Evolutionary conservation across 2,113 vertebrate species (phyloP).

Genomic region (Amphilophus citrinellus): DNA sequence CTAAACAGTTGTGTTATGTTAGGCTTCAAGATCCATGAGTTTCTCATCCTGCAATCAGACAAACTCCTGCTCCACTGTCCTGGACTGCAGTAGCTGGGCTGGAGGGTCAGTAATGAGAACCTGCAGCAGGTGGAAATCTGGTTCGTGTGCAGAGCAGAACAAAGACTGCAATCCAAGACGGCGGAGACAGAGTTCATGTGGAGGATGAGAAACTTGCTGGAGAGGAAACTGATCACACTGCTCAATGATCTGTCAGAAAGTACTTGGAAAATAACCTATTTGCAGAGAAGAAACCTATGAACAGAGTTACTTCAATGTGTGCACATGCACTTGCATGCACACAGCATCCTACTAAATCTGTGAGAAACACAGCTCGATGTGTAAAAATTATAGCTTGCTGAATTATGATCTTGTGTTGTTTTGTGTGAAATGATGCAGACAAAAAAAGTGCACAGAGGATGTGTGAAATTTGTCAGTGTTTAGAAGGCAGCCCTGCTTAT

Average conservation of each 20-base stretch:
- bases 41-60: background rate
- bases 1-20: background rate
- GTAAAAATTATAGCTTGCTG: background rate
- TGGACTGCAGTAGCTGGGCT: background rate
- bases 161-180: background rate
- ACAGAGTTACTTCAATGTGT: background rate
- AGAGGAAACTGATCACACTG: background rate
- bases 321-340: background rate
- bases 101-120: background rate
- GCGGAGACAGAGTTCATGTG: background rate
- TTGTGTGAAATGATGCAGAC: background rate
- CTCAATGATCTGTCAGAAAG: background rate
- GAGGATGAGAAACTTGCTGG: background rate
- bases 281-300: background rate
- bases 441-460: background rate
- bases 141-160: background rate
- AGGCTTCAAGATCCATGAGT: background rate
- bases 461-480: background rate
- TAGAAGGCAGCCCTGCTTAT: background rate
- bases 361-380: background rate
- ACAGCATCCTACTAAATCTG: background rate
- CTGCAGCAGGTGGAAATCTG: conserved; percentile 1
- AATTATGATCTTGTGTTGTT: background rate
- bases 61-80: background rate
- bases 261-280: background rate